Percentiles rank a stretch among this genome's conserved stretches.
Conservation (phyloP, 2,113 vertebrate genomes). For the Pachycephala philippinensis region DNA sequence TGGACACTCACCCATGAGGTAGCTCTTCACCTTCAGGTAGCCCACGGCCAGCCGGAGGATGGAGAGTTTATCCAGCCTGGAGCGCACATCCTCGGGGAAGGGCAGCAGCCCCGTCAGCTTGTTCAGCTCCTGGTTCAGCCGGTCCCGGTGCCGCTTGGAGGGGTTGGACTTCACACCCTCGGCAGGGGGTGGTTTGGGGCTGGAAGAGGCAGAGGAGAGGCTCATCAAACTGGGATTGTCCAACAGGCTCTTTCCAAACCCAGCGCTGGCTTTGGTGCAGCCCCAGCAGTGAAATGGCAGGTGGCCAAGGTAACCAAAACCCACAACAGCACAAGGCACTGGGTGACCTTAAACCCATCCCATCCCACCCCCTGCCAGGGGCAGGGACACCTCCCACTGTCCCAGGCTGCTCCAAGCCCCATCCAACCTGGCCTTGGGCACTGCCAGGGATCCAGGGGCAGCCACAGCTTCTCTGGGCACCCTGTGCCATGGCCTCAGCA, state of each 20-base stretch:
- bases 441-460: not conserved
- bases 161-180: constrained; percentile 81
- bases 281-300: not conserved
- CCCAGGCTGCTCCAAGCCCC: not conserved
- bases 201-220: not conserved
- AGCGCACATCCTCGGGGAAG: constrained; percentile 76
- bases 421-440: not conserved
- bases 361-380: not conserved
- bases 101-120: constrained; percentile 80
- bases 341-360: not conserved
- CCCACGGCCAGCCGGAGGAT: constrained; percentile 81
- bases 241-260: not conserved
- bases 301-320: not conserved
- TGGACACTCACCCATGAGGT: constrained; percentile 71
- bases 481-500: too few species aligned
- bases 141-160: constrained; percentile 81
- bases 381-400: not conserved
- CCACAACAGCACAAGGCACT: not conserved
- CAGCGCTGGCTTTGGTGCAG: not conserved
- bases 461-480: too few species aligned
- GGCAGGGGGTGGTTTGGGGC: constrained; percentile 10
- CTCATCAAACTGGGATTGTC: not conserved
- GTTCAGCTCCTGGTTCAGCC: constrained; percentile 80
- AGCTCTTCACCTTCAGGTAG: constrained; percentile 84
- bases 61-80: constrained; percentile 82